Evolutionary conservation across 37 sponge, comb jelly and placozoan genomes (phyloP).

Genomic region (Tethya wilhelma): DNA sequence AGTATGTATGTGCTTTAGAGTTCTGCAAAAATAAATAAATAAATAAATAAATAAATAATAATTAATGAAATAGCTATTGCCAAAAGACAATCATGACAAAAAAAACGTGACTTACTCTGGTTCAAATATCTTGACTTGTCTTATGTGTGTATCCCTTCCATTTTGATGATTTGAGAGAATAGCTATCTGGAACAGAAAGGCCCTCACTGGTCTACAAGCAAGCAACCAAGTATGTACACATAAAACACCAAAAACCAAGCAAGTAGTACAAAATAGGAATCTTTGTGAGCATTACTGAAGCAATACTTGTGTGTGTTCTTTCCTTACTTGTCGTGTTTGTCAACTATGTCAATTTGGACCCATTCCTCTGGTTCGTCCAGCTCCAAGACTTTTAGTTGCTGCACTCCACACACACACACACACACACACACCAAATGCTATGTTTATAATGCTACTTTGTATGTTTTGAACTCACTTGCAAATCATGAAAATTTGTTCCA

Average conservation of each 20-base stretch:
- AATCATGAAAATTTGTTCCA: conserved; percentile 83
- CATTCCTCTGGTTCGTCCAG: conserved; percentile 91
- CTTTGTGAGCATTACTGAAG: not conserved
- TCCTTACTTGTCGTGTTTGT: conserved; percentile 44
- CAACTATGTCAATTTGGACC: conserved; percentile 62
- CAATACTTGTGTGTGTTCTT: not conserved
- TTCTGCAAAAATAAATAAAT: not conserved
- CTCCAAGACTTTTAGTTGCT: conserved; percentile 74
- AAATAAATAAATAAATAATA: not conserved
- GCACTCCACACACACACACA: not conserved
- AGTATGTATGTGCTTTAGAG: not conserved
- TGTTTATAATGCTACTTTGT: not conserved
- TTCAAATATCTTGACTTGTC: conserved; percentile 86
- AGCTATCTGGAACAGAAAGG: conserved; percentile 82
- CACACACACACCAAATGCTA: not conserved
- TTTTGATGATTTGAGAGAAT: conserved; percentile 95
- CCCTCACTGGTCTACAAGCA: conserved; percentile 61
- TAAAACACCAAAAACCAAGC: not conserved
- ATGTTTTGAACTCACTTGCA: conserved; percentile 34
- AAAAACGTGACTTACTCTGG: conserved; percentile 52
- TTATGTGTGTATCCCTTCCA: conserved; percentile 92
- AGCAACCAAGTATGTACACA: not conserved
- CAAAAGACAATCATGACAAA: not conserved
- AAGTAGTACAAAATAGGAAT: not conserved
- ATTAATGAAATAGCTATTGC: not conserved